Evolutionary conservation across 2,113 vertebrate genomes (phyloP).

Genomic region (Sylvia atricapilla): DNA sequence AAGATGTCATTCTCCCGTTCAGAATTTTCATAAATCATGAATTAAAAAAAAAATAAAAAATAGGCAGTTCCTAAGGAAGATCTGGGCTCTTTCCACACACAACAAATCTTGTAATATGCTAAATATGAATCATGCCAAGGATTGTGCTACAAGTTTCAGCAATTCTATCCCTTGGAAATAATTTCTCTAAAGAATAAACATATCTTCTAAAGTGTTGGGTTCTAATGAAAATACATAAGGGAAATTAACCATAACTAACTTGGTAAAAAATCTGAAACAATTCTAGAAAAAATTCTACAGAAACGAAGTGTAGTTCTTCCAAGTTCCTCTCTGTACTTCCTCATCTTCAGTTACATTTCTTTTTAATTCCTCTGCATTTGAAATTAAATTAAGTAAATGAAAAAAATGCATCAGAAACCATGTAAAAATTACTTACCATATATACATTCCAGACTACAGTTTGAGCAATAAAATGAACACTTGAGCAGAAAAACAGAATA

Average conservation of each 20-base stretch:
- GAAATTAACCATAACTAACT: neutral
- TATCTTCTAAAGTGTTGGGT: neutral
- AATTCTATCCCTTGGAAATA: neutral
- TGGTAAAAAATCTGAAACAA: neutral
- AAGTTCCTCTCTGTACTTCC: neutral
- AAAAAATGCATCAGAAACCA: neutral
- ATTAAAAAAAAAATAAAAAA: neutral
- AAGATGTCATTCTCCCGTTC: neutral
- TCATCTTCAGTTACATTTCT: neutral
- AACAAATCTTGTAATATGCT: neutral
- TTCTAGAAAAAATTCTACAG: neutral
- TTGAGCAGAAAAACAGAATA: neutral
- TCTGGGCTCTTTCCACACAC: neutral
- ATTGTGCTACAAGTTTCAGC: neutral
- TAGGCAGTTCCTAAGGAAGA: neutral
- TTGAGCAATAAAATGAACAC: neutral
- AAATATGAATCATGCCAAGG: neutral
- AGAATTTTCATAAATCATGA: neutral
- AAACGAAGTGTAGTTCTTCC: neutral
- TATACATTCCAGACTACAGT: neutral
- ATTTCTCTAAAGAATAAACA: neutral
- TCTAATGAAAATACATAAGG: neutral
- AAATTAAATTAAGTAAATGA: neutral
- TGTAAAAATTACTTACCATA: neutral
- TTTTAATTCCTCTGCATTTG: neutral